Evolutionary conservation across 2,113 vertebrate species (phyloP).

Genomic region (Malurus elegans): DNA sequence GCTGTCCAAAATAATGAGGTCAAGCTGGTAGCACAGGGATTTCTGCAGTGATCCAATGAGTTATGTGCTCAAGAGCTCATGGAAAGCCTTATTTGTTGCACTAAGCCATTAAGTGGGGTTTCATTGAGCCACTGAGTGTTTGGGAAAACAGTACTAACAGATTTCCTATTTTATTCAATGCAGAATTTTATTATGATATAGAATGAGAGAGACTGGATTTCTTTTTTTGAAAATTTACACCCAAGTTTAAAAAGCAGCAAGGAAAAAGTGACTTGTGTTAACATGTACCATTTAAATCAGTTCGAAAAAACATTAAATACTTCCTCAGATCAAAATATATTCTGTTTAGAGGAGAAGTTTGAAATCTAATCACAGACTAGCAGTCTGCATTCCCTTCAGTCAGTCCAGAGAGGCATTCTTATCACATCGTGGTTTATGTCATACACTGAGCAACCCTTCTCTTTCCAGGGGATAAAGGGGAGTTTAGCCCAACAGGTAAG

Average conservation of each 20-base stretch:
- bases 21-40: neutral
- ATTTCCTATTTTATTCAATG: neutral
- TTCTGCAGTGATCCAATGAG: neutral
- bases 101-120: neutral
- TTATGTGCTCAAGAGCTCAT: neutral
- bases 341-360: neutral
- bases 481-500: neutral
- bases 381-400: neutral
- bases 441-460: neutral
- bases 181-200: neutral
- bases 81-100: neutral
- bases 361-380: neutral
- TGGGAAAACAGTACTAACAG: neutral
- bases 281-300: neutral
- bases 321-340: neutral
- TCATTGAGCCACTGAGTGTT: neutral
- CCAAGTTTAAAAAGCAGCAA: neutral
- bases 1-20: slow-evolving; percentile 19
- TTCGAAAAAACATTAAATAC: neutral
- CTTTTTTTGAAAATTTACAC: neutral
- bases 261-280: neutral
- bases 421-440: neutral
- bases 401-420: neutral
- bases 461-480: neutral
- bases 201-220: neutral